Base-by-base conservation (phyloP, 2,888 invertebrate species). In the Drosophila rellima region DNA sequence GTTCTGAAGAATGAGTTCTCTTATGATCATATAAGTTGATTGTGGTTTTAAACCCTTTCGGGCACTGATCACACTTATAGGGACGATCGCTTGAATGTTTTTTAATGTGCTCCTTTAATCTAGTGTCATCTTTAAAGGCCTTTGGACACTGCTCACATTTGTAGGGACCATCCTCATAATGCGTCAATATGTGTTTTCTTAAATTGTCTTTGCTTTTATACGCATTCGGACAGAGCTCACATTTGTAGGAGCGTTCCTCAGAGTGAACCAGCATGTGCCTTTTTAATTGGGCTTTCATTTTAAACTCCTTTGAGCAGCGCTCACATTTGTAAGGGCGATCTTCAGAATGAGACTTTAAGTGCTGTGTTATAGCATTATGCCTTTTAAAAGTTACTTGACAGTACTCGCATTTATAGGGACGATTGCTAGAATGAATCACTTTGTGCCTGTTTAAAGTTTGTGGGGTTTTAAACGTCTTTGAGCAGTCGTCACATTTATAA, bases 241-340 rank as follows among this genome's bases (percentile, higher is more conserved):
- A 33, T 13, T 33, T 33, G 13, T 33, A 33, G 13, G 33, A 13
- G 13, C 33, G 13, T 13, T 33, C 33, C 5, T 33, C 13, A 33
- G 13, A 33, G 5, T 44, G 44, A 7, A 8, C 8, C 7, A 6
- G 7, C 6, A 23, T 23, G 26, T 44, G 44, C 23, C 23, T 18
- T 42, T 44, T n/a, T 23, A n/a, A 7, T 8, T 23, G 6, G 7
- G 11, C n/a, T 23, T 23, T 44, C n/a, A n/a, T 7, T 20, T 44
- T 44, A 44, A 44, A 44, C 1, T n/a, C n/a, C 23, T n/a, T 44
- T 7, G 23, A 20, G 20, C 42, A 42, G 10, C 13, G 20, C 20
- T 42, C 42, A 42, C 42, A 42, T 42, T 42, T 42, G 42, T 17
- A 42, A 20, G 18, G 42, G 20, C 13, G 20, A 17, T 42, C 42